Base-by-base conservation (phyloP, 2,113 vertebrate genomes). In the Perca flavescens region DNA sequence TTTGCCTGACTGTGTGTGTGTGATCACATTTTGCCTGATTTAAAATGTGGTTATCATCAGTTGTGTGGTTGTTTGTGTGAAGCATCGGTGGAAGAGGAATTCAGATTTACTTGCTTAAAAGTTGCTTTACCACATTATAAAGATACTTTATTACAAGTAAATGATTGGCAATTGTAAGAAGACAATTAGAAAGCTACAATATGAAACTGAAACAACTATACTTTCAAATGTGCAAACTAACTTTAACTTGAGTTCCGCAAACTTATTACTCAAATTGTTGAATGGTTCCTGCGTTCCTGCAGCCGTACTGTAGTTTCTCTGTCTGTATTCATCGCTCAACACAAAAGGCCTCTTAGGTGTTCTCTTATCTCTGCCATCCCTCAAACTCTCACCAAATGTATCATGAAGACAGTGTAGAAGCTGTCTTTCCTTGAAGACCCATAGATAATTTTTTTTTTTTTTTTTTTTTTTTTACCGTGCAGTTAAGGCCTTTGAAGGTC, bases 401-500 rank as follows among this genome's bases (percentile, higher is more conserved):
- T 79, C 72, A 43, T 46, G 50, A 31, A 4, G 40, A 66, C 81
- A 54, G 76, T 54, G 66, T 61, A 66, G 71, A 85, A 82, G 79
- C 89, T 71, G 75, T 54, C 53, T 70, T 57, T 71, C 94, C 91
- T 94, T 92, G 49, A 77, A 65, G 94, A 95, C 95, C 94, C 47
- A 25, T 68, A 60, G 62, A 84, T 77, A 62, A 65, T 66, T 31
- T 65, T 46, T n/a, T 62, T 11, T 21, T 4, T 21, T n/a, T n/a
- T 1, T n/a, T n/a, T n/a, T n/a, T n/a, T 28, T 36, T 36, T 19
- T 1, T 36, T 19, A 15, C 15, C 36, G 28, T 76, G 64, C 72
- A 46, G 58, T 61, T 60, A 16, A 89, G 91, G 47, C 93, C 95
- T 96, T 94, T 95, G 95, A 96, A 93, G 90, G 92, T 93, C 94